Conservation (phyloP, 2,797 vertebrate genomes). For the Remorina albescens region DNA sequence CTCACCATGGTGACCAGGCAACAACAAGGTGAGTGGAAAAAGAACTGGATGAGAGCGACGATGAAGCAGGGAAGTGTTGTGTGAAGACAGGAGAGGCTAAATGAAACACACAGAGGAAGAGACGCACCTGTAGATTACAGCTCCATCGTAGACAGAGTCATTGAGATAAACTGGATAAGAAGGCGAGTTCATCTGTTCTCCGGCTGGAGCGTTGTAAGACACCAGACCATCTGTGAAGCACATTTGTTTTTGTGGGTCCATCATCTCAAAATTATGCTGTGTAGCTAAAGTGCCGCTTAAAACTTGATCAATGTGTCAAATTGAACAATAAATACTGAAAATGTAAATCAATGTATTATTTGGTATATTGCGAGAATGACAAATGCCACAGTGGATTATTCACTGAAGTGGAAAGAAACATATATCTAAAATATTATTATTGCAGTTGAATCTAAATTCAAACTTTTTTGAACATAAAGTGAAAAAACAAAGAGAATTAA, state of each 20-base stretch:
- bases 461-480: neutral
- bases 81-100: neutral
- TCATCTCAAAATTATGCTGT: slow-evolving; percentile 1
- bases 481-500: neutral
- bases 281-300: no score
- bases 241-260: neutral
- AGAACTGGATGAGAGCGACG: slow-evolving; percentile 28
- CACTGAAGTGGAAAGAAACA: no score
- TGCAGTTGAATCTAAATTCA: no score
- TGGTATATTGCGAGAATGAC: neutral
- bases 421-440: no score
- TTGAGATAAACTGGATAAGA: slow-evolving; percentile 90
- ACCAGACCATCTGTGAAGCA: slow-evolving; percentile 91
- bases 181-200: slow-evolving; percentile 89
- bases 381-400: neutral
- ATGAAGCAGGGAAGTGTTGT: slow-evolving; percentile 4
- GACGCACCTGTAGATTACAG: slow-evolving; percentile 89
- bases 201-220: slow-evolving; percentile 92
- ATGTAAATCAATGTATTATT: neutral
- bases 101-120: neutral
- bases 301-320: neutral
- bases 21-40: slow-evolving; percentile 56
- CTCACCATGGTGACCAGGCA: slow-evolving; percentile 71
- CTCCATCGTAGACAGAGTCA: slow-evolving; percentile 96
- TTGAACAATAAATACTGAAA: neutral